Conservation (phyloP, 2,888 invertebrate genomes). For the Idaea aversata region DNA sequence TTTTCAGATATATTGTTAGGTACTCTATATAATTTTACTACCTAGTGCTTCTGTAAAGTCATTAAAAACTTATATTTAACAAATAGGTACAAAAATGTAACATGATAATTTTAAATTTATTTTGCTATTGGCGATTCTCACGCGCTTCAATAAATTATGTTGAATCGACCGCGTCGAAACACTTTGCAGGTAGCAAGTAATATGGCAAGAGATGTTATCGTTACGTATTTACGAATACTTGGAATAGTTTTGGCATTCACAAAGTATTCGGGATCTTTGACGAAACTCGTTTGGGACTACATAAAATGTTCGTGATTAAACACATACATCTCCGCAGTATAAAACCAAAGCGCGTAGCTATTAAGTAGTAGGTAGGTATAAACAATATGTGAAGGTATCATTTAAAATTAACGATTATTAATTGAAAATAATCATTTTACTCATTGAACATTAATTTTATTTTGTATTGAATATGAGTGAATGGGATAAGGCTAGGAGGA, state of each 20-base stretch:
- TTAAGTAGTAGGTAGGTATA: no score
- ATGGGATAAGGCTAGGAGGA: no score
- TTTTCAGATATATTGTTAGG: no score
- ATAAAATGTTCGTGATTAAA: not conserved
- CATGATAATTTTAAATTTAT: slow-evolving; percentile 7
- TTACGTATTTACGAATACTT: slow-evolving; percentile 50
- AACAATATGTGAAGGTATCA: no score
- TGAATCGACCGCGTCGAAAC: slow-evolving; percentile 39
- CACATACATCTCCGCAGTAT: not conserved
- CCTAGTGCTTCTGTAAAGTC: no score
- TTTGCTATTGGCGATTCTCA: slow-evolving; percentile 35
- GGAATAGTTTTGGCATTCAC: slow-evolving; percentile 37
- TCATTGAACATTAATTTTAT: no score
- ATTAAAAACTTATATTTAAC: slow-evolving; percentile 5
- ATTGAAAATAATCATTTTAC: no score
- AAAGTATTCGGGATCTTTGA: slow-evolving; percentile 19
- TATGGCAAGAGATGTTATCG: slow-evolving; percentile 42
- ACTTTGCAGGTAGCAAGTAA: slow-evolving; percentile 50
- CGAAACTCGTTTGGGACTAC: not conserved
- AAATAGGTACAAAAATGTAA: slow-evolving; percentile 7
- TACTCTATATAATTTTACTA: no score
- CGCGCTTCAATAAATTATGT: slow-evolving; percentile 49
- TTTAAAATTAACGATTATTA: no score
- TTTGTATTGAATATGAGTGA: no score
- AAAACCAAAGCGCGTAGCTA: no score